A percentile compares a stretch with the other conserved stretches of the same genome.
Evolutionary conservation across 2,888 invertebrate genomes (phyloP).

Genomic region (Acleris holmiana): DNA sequence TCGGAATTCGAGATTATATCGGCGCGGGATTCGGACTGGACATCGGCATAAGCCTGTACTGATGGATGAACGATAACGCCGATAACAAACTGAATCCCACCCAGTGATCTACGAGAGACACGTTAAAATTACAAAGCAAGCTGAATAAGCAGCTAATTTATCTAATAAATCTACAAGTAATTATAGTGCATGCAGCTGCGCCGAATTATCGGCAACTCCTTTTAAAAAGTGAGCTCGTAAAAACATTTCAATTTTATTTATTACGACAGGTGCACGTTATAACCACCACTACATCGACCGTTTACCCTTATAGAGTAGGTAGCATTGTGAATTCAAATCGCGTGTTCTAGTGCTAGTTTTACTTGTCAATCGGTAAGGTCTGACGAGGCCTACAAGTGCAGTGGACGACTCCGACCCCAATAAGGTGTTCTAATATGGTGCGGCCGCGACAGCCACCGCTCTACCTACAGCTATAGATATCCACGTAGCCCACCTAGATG

Average conservation of each 20-base stretch:
- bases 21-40: conserved; percentile 1
- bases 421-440: conserved; percentile 39
- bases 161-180: no score
- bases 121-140: conserved; percentile 4
- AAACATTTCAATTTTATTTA: no score
- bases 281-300: conserved; percentile 14
- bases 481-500: conserved; percentile 34
- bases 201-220: no score
- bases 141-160: neutral
- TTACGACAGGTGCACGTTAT: conserved; percentile 40
- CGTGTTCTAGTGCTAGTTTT: conserved; percentile 25
- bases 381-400: conserved; percentile 40
- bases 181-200: no score
- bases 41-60: conserved; percentile 12
- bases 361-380: conserved; percentile 37
- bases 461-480: conserved; percentile 11
- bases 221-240: no score
- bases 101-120: conserved; percentile 6
- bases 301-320: conserved; percentile 13
- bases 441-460: conserved; percentile 14
- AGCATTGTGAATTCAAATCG: conserved; percentile 36
- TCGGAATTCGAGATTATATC: conserved; percentile 32
- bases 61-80: conserved; percentile 16
- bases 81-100: conserved; percentile 18
- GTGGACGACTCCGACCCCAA: conserved; percentile 40